Percentiles rank a stretch among this genome's conserved stretches.
Conservation (phyloP, 1,140 invertebrate genomes). For the Drosophila parabipectinata region DNA sequence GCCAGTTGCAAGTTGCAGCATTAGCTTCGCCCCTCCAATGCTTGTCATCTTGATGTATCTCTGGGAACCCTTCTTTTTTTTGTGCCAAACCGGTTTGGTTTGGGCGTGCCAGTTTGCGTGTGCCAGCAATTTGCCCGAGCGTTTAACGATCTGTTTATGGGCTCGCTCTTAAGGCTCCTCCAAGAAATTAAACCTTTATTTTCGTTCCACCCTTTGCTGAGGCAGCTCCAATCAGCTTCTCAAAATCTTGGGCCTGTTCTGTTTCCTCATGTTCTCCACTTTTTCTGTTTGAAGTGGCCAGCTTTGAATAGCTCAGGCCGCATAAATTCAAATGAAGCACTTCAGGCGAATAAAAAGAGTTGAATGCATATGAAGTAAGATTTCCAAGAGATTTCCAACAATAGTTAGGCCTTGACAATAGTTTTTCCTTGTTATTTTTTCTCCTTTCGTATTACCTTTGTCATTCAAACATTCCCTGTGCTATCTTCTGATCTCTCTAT, state of each 20-base stretch:
- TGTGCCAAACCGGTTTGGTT: constrained; percentile 61
- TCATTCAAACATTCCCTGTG: constrained; percentile 65
- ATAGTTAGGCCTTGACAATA: constrained; percentile 41
- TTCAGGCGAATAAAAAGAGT: constrained; percentile 29
- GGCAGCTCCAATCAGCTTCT: constrained; percentile 71
- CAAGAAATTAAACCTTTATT: constrained; percentile 18
- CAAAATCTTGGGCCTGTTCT: constrained; percentile 49
- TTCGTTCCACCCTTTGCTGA: constrained; percentile 17
- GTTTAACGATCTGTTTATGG: constrained; percentile 80
- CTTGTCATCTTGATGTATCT: constrained; percentile 63
- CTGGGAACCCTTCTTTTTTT: constrained; percentile 16
- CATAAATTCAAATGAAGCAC: constrained; percentile 80
- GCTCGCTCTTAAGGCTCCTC: constrained; percentile 13
- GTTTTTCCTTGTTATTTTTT: constrained; percentile 25
- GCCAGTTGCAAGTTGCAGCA: constrained; percentile 50
- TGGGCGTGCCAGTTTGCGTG: constrained; percentile 64
- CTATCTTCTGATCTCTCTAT: constrained; percentile 68
- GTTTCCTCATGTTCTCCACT: constrained; percentile 6
- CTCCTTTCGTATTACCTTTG: constrained; percentile 42
- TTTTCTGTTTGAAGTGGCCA: constrained; percentile 58
- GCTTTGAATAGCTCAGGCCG: constrained; percentile 63
- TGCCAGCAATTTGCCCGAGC: constrained; percentile 73
- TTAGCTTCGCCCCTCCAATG: constrained; percentile 58
- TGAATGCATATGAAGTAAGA: constrained; percentile 40
- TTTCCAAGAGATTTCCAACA: constrained; percentile 49